Percentiles rank a stretch among this genome's conserved stretches.
These are phyloP conservation scores for Ptychodera flava DNA, from an alignment of 35 echinoderm and acorn worm species.

Conservation along the genomic window DNA sequence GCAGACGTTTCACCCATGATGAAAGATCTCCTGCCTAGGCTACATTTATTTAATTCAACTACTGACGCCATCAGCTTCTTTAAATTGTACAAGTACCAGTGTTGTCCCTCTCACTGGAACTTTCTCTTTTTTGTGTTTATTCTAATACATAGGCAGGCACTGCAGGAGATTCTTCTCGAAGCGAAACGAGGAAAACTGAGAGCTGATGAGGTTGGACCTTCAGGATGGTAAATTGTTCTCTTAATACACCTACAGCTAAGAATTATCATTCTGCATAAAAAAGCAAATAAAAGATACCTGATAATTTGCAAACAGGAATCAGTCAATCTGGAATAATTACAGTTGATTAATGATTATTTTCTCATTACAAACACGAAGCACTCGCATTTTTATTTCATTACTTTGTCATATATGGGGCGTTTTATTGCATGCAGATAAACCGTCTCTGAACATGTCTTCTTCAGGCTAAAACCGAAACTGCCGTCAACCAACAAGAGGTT, in stretches of 20 bases:
- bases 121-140: too few species aligned
- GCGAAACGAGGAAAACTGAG: slow-evolving; percentile 12
- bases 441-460: background rate
- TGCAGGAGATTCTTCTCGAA: slow-evolving; percentile 13
- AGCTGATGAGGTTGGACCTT: slow-evolving; percentile 1
- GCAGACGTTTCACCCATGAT: too few species aligned
- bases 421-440: background rate
- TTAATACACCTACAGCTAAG: background rate
- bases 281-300: too few species aligned
- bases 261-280: background rate
- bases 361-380: background rate
- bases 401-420: background rate
- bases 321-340: too few species aligned
- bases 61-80: too few species aligned
- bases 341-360: too few species aligned
- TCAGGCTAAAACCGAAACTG: background rate
- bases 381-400: background rate
- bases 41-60: too few species aligned
- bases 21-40: too few species aligned
- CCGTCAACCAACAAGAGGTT: background rate
- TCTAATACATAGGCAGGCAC: background rate
- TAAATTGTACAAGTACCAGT: too few species aligned
- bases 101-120: too few species aligned
- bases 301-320: too few species aligned
- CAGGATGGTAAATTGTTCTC: slow-evolving; percentile 10